Conservation (phyloP, 2,113 vertebrate species). For the Indri indri region DNA sequence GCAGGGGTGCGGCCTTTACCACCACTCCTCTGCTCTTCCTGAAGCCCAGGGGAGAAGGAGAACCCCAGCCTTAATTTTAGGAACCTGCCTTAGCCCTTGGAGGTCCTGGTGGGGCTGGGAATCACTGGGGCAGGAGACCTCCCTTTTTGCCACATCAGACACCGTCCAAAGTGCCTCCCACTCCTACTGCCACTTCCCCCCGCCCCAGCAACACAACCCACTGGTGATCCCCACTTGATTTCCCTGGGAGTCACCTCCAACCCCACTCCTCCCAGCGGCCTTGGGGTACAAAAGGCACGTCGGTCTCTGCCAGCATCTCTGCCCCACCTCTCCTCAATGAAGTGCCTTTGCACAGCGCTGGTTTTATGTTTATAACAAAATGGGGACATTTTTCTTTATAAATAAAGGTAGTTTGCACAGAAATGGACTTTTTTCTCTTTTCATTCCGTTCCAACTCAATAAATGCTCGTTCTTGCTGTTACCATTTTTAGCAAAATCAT, state of each 20-base stretch:
- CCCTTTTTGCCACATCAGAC: constrained; percentile 39
- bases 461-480: background rate
- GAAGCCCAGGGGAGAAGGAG: background rate
- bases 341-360: constrained; percentile 53
- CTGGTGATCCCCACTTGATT: background rate
- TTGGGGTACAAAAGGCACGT: background rate
- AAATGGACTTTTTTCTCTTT: background rate
- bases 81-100: constrained; percentile 24
- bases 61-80: constrained; percentile 43
- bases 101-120: background rate
- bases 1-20: background rate
- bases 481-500: background rate
- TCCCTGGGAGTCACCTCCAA: background rate
- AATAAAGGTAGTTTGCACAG: constrained; percentile 75
- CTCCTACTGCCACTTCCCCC: background rate
- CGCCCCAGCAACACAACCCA: background rate
- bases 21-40: background rate
- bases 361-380: constrained; percentile 38
- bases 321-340: background rate
- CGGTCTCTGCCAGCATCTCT: background rate
- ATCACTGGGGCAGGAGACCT: background rate
- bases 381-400: constrained; percentile 34
- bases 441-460: background rate
- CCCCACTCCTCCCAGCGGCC: background rate
- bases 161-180: background rate